Conservation (phyloP, 1,140 invertebrate genomes). For the Agrypnia vestita region DNA sequence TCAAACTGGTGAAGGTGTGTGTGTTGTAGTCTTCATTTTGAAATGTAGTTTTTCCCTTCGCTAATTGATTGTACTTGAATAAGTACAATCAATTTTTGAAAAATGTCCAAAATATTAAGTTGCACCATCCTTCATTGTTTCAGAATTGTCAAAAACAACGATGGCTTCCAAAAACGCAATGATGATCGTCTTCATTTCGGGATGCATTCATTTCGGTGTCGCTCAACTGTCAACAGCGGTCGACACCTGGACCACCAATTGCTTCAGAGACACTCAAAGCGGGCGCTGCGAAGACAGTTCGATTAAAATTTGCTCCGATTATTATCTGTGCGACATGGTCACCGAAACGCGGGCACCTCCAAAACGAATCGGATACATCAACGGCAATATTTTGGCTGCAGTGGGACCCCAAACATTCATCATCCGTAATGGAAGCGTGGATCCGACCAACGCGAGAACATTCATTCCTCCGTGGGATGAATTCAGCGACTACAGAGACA, state of each 20-base stretch:
- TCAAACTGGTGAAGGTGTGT: too few relatives aligned
- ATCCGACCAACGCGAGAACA: neutral
- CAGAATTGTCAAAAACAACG: too few relatives aligned
- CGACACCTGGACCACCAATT: neutral
- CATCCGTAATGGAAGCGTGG: neutral
- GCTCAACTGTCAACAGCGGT: neutral
- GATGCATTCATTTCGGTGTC: neutral
- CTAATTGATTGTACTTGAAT: too few relatives aligned
- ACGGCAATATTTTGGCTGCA: neutral
- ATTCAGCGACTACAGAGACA: slow-evolving; percentile 8
- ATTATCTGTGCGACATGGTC: slow-evolving; percentile 1
- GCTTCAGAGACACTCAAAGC: slow-evolving; percentile 2
- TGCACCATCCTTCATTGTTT: too few relatives aligned
- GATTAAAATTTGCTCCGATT: slow-evolving; percentile 6
- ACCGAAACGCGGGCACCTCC: neutral
- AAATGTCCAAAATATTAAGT: too few relatives aligned
- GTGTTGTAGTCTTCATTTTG: too few relatives aligned
- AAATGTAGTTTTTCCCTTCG: too few relatives aligned
- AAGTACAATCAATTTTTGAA: too few relatives aligned
- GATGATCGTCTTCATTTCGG: too few relatives aligned
- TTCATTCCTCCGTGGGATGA: slow-evolving; percentile 35
- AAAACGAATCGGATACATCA: neutral
- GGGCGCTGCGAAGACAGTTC: slow-evolving; percentile 2
- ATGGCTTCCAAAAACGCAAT: too few relatives aligned
- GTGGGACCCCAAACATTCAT: neutral